Evolutionary conservation across 2,113 vertebrate genomes (phyloP).

Genomic region (Oncorhynchus masou): DNA sequence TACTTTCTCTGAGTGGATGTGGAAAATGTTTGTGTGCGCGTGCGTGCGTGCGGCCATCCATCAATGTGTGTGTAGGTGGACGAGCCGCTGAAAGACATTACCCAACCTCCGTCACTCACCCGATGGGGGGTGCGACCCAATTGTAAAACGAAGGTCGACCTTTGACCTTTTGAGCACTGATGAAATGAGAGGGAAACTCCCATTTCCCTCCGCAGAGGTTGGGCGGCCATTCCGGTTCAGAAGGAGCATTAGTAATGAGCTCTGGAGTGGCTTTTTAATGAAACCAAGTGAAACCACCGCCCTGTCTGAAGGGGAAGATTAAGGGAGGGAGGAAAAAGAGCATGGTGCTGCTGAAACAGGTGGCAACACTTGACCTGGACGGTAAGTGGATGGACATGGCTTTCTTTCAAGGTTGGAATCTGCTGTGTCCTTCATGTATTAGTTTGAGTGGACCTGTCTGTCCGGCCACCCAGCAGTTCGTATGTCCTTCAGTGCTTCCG

Average conservation of each 20-base stretch:
- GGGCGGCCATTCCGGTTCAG: constrained; percentile 19
- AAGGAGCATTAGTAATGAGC: constrained; percentile 48
- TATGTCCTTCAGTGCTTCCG: too few relatives aligned
- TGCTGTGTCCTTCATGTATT: background rate
- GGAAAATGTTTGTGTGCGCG: constrained; percentile 40
- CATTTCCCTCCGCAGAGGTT: constrained; percentile 50
- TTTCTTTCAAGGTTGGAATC: constrained; percentile 1
- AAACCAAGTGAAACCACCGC: constrained; percentile 35
- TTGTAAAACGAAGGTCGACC: constrained; percentile 65
- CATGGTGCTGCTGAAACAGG: constrained; percentile 42
- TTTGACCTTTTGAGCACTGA: constrained; percentile 60
- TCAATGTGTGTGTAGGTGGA: constrained; percentile 14
- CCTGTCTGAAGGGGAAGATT: constrained; percentile 26
- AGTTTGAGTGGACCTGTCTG: too few relatives aligned
- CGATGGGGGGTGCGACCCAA: constrained; percentile 56
- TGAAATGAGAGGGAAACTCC: constrained; percentile 61
- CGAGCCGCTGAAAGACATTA: constrained; percentile 48
- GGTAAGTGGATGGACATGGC: background rate
- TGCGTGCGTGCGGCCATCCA: constrained; percentile 12
- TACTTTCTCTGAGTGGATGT: constrained; percentile 45
- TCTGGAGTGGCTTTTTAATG: constrained; percentile 53
- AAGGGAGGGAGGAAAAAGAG: constrained; percentile 20
- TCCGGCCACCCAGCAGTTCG: background rate
- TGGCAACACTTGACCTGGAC: constrained; percentile 31
- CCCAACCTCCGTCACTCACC: constrained; percentile 47